Evolutionary conservation across 1,140 invertebrate genomes (phyloP).

Genomic region (Pygmarrhopalites habei): DNA sequence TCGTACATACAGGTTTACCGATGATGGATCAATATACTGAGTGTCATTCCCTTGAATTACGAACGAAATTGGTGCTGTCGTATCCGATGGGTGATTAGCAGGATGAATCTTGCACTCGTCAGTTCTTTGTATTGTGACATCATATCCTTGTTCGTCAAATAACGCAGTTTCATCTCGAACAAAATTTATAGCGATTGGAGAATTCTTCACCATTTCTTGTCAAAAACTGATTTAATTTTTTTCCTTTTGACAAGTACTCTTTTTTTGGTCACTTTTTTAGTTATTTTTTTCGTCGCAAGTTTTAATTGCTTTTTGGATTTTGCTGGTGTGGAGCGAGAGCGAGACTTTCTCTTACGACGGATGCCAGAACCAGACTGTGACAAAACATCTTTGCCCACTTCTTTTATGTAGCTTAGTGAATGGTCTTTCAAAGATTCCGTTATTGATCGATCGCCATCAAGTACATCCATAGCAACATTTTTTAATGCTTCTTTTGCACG

Average conservation of each 20-base stretch:
- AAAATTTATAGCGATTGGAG: neutral
- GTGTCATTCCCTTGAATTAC: constrained; percentile 41
- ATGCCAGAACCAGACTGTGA: constrained; percentile 14
- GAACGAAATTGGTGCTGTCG: constrained; percentile 44
- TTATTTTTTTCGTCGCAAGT: neutral
- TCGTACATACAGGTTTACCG: constrained; percentile 44
- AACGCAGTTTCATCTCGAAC: constrained; percentile 45
- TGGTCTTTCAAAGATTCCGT: constrained; percentile 3
- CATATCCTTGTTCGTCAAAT: constrained; percentile 45
- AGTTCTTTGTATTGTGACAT: constrained; percentile 44
- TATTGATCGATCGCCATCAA: neutral
- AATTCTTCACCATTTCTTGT: neutral
- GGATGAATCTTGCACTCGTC: constrained; percentile 44
- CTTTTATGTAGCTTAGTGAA: constrained; percentile 1
- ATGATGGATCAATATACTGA: constrained; percentile 44
- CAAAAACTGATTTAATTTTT: neutral
- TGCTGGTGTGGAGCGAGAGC: neutral
- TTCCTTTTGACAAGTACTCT: neutral
- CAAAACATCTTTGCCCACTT: neutral
- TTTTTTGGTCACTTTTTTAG: neutral
- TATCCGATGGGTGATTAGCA: constrained; percentile 42
- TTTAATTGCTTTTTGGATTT: neutral
- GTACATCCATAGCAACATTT: constrained; percentile 16
- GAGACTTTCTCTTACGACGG: neutral
- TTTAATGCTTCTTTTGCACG: neutral